Evolutionary conservation across 53 echinoderm and acorn worm species (phyloP).

Genomic region (Apostichopus leukothele): DNA sequence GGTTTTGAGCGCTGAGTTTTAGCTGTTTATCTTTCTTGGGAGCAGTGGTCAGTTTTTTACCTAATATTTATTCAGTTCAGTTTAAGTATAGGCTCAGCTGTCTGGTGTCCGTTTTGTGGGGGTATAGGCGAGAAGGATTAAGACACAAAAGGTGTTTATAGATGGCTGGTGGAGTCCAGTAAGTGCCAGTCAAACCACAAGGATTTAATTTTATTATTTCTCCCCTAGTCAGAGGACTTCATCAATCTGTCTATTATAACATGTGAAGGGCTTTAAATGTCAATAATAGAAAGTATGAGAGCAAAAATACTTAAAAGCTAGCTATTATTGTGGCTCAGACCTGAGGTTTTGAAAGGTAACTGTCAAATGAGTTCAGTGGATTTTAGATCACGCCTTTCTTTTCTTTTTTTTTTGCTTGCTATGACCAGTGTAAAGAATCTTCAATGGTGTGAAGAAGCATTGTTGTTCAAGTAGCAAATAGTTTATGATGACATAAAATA

Average conservation of each 20-base stretch:
- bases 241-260: not conserved
- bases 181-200: conserved; percentile 28
- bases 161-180: not conserved
- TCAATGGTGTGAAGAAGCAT: too few relatives aligned
- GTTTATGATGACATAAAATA: too few relatives aligned
- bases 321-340: conserved; percentile 18
- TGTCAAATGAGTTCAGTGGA: conserved; percentile 13
- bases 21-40: not conserved
- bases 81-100: not conserved
- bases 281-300: not conserved
- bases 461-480: too few relatives aligned
- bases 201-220: conserved; percentile 32
- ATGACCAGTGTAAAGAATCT: too few relatives aligned
- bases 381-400: not conserved
- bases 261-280: conserved; percentile 7
- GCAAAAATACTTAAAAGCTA: conserved; percentile 14
- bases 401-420: too few relatives aligned
- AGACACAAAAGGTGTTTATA: conserved; percentile 30
- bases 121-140: not conserved
- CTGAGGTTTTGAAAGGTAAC: not conserved
- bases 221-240: not conserved
- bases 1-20: too few relatives aligned
- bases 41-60: not conserved
- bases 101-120: not conserved
- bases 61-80: not conserved